Evolutionary conservation across 2,888 invertebrate species (phyloP), one percentile per base, ranked within the genome.

Genomic region (Steinernema hermaphroditum): DNA sequence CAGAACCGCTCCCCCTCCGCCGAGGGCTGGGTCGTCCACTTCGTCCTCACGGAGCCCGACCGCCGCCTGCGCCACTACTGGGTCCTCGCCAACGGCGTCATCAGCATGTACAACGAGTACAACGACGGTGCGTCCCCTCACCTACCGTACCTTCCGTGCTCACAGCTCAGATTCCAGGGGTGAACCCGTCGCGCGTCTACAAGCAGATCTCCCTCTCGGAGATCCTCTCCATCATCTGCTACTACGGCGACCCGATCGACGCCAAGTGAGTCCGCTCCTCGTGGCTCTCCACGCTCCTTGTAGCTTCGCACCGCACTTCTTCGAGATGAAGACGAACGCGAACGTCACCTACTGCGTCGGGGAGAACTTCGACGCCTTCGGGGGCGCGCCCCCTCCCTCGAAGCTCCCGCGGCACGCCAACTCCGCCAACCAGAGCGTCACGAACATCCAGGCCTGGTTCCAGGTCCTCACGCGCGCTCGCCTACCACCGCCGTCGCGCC

Each of bases 1-100:
- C 32, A 41, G n/a, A 44, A 32, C n/a, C 73, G 43, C 27, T 78
- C 78, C 29, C 80, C 78, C 34, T 75, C 77, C 41, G 75, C 80
- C 27, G 86, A 86, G 57, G 85, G 86, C 34, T 86, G 86, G 86
- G 78, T 87, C 78, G 81, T 87, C n/a, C 87, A 86, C 70, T 83
- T 83, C 71, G 74, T 81, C 37, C 57, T 80, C 29, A 75, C 76
- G 0, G 81, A 84, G 34, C 81, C 84, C 4, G 83, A 83, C 22
- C 75, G 83, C 16, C 77, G 86, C 41, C 80, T 86, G 0, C 78
- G 83, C 57, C 85, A 86, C 73, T 87, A 86, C 72, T 86, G 86
- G 86, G 75, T 85, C 68, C 77, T 86, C 71, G 75, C 77, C 24
- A 80, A 83, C 74, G 80, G 83, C 70, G 78, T 77, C 41, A 81